Conservation (phyloP, 2,113 vertebrate species). For the Alethe castanea region DNA sequence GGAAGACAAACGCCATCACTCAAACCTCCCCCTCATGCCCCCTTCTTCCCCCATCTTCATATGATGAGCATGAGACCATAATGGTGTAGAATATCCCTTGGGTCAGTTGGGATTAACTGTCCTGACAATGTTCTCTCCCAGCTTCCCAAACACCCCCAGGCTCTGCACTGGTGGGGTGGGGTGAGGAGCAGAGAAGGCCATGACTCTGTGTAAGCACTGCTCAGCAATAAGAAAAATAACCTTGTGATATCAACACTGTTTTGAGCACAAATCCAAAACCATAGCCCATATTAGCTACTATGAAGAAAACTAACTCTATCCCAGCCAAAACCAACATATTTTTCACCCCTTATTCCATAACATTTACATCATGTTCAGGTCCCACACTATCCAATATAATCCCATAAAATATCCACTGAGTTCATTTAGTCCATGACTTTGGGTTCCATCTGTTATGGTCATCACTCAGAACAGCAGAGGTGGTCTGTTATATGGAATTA, state of each 20-base stretch:
- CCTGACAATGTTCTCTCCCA: background rate
- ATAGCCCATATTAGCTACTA: background rate
- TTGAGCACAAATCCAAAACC: background rate
- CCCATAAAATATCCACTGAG: background rate
- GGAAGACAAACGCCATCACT: background rate
- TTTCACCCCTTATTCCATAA: background rate
- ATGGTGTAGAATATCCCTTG: background rate
- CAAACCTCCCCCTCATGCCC: background rate
- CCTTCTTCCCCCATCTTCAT: background rate
- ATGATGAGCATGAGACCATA: background rate
- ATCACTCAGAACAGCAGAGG: background rate
- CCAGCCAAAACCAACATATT: background rate
- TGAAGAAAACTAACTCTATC: background rate
- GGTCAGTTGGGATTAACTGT: background rate
- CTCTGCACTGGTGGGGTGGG: background rate
- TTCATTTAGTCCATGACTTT: background rate
- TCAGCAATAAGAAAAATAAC: background rate
- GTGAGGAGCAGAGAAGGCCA: background rate
- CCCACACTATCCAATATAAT: background rate
- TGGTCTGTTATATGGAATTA: background rate
- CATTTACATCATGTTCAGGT: background rate
- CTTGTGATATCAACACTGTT: background rate
- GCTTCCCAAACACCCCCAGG: background rate
- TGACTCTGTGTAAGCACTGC: background rate
- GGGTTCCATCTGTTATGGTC: background rate